Base-by-base conservation (phyloP, 2,113 vertebrate species). In the Motacilla tschutschensis region DNA sequence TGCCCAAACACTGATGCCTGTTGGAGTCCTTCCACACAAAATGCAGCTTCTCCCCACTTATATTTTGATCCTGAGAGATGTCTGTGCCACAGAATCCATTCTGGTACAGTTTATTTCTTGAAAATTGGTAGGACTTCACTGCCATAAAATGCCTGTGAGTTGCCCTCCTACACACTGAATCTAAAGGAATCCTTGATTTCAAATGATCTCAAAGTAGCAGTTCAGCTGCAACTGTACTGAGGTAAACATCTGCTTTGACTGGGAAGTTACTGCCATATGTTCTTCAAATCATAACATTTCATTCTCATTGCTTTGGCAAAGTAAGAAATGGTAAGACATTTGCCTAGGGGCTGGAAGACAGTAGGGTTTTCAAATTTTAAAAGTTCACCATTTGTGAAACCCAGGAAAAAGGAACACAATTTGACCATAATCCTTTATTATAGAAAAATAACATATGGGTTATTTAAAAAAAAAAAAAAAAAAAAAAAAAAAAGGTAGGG, bases 371-470 rank as follows among this genome's bases (percentile, higher is more conserved):
- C 58, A 7, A 54, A 4, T 50, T 65, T 79, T 35, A 14, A 31
- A 90, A 59, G 19, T 8, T 53, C 17, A 28, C 8, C 4, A 29
- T 51, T 83, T 79, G 59, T 73, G 25, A 93, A 92, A 84, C 4
- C 10, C 38, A 60, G 17, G 5, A 38, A 63, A 83, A 79, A 36
- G 13, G 14, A 80, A n/a, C 11, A 58, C 7, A 31, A 21, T 75
- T 75, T 72, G 28, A 64, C 12, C 35, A 59, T 13, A 60, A 1
- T 8, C 1, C 6, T 25, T 44, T 53, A 41, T 13, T 11, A 35
- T 0, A 31, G 17, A 79, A 83, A 72, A 33, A 66, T 28, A 64
- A 53, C 0, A 0, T 12, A 31, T 3, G 8, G 11, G 1, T 6
- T 73, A 6, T 22, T 35, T 73, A 33, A 48, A 26, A 66, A 10